A percentile compares a stretch with the other conserved stretches of the same genome.
Conservation (phyloP, 2,113 vertebrate species). For the Dipodomys merriami region DNA sequence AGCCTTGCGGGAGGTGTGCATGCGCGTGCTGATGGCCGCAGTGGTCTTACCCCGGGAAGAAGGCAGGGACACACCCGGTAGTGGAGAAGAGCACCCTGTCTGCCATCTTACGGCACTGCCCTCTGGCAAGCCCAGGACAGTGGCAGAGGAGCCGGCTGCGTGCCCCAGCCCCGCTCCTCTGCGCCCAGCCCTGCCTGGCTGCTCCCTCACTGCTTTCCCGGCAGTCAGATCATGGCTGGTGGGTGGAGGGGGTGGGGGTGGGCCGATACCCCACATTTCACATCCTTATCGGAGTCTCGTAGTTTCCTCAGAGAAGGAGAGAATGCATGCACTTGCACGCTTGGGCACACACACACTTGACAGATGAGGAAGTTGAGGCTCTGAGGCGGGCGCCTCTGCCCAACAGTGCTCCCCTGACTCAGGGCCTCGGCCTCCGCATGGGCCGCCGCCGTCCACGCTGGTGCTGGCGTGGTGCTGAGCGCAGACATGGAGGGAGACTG, state of each 20-base stretch:
- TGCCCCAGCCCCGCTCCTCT: neutral
- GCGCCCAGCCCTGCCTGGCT: too few relatives aligned
- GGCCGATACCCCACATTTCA: neutral
- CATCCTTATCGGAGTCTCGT: neutral
- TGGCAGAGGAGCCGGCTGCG: neutral
- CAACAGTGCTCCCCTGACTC: neutral
- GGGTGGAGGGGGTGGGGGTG: neutral
- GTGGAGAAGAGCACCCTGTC: neutral
- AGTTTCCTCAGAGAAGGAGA: neutral
- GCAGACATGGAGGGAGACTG: neutral
- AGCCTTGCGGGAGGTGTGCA: too few relatives aligned
- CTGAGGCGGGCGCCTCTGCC: neutral
- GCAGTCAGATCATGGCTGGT: neutral
- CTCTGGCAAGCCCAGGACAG: too few relatives aligned
- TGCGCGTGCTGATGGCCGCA: too few relatives aligned
- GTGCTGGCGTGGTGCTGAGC: too few relatives aligned
- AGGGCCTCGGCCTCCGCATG: too few relatives aligned
- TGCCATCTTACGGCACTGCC: too few relatives aligned
- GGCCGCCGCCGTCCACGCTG: too few relatives aligned
- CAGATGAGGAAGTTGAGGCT: neutral
- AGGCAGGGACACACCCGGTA: neutral
- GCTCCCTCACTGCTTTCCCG: too few relatives aligned
- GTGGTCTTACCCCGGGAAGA: neutral
- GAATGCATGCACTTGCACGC: neutral
- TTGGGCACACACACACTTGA: neutral